phyloP scores from a whole-genome alignment of 1,140 invertebrate genomes.

The Bombus sylvicola region DNA sequence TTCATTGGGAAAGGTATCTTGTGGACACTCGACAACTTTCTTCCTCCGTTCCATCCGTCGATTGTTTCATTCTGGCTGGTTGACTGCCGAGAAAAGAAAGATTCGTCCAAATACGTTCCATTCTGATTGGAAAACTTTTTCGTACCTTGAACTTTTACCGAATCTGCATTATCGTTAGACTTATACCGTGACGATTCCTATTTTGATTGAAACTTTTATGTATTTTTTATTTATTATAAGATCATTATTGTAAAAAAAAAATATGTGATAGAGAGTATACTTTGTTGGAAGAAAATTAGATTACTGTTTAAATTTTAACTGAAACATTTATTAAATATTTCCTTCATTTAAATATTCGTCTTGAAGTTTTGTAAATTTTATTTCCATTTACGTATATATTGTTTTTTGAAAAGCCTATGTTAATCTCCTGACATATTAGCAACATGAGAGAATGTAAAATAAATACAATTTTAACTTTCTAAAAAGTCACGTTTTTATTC shows the following conservation, averaged over 20 bases:
- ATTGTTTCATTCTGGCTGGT: conserved; percentile 9
- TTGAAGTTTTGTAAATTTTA: background rate
- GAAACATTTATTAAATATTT: background rate
- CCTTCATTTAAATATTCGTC: background rate
- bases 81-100: conserved; percentile 41
- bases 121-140: conserved; percentile 78
- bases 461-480: conserved; percentile 11
- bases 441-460: conserved; percentile 24
- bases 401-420: background rate
- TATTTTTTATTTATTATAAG: background rate
- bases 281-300: no score
- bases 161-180: conserved; percentile 69
- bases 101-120: conserved; percentile 39
- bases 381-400: background rate
- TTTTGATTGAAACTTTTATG: background rate
- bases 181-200: background rate
- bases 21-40: conserved; percentile 48
- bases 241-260: background rate
- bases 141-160: conserved; percentile 68
- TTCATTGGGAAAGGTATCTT: conserved; percentile 60
- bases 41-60: conserved; percentile 1
- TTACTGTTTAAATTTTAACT: background rate
- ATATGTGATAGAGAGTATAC: background rate
- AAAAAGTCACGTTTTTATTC: background rate
- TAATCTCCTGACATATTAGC: background rate